Conservation (phyloP, 2,113 vertebrate species). For the Zosterops pallidus region DNA sequence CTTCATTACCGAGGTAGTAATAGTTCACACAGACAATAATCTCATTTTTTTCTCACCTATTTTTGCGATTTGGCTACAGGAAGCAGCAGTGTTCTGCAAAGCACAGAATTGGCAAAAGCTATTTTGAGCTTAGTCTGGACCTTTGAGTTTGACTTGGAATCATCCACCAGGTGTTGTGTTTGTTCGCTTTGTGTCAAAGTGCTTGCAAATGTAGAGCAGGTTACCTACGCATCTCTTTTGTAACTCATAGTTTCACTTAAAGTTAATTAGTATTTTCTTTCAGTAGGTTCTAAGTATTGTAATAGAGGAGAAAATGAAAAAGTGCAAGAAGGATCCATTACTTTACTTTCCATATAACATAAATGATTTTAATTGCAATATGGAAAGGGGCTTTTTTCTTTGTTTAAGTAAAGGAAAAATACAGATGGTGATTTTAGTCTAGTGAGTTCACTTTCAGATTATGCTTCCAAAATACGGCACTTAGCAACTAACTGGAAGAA, state of each 20-base stretch:
- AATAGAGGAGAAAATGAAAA: neutral
- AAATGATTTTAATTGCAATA: slow-evolving; percentile 36
- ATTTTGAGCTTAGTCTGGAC: neutral
- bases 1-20: neutral
- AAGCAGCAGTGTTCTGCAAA: neutral
- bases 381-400: neutral
- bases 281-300: neutral
- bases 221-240: neutral
- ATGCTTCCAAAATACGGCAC: slow-evolving; percentile 37
- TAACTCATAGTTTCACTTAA: neutral
- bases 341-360: neutral
- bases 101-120: neutral
- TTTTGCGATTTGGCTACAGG: neutral
- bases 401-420: slow-evolving; percentile 47
- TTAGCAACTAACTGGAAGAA: slow-evolving; percentile 26
- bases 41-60: neutral
- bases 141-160: neutral
- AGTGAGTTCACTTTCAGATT: slow-evolving; percentile 22
- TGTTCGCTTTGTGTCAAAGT: neutral
- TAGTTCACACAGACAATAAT: neutral
- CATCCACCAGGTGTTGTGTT: neutral
- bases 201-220: neutral
- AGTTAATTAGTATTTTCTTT: neutral
- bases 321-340: neutral
- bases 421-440: slow-evolving; percentile 44